Percentiles rank a stretch among this genome's conserved stretches.
phyloP scores from a whole-genome alignment of 1,140 invertebrate species.

The Triops cancriformis region DNA sequence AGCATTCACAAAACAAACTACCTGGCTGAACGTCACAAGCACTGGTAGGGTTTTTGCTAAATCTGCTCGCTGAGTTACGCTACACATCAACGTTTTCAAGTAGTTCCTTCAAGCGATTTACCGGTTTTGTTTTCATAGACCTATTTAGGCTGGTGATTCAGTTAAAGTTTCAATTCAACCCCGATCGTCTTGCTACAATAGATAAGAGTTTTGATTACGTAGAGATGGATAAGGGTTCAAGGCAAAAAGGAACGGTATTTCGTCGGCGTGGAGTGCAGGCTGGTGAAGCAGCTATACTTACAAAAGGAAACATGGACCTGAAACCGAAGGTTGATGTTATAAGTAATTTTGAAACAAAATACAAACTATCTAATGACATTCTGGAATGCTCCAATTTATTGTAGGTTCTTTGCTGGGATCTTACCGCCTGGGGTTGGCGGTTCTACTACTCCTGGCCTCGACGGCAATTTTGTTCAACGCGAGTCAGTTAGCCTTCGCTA shows the following conservation, averaged over 20 bases:
- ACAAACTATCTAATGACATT: neutral
- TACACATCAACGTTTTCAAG: no score
- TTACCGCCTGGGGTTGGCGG: neutral
- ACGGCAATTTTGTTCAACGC: neutral
- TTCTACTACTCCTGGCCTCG: neutral
- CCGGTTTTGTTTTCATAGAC: no score
- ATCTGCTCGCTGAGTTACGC: no score
- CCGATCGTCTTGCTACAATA: no score
- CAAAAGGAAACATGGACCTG: neutral
- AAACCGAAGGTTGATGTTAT: neutral
- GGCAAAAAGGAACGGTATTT: neutral
- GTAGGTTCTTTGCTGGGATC: neutral
- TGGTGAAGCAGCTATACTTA: neutral
- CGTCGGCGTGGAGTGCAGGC: neutral
- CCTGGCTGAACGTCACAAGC: no score
- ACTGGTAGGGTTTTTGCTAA: no score
- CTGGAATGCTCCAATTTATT: no score
- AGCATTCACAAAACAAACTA: no score
- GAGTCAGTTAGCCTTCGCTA: neutral
- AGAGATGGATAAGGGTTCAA: neutral
- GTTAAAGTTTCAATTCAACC: no score
- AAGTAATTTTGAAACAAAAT: neutral
- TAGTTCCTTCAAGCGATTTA: no score
- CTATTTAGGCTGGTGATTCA: no score
- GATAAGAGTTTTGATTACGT: neutral